Evolutionary conservation across 2,113 vertebrate species (phyloP), one percentile per base, ranked within the genome.

Genomic region (Benitochromis conjunctus): DNA sequence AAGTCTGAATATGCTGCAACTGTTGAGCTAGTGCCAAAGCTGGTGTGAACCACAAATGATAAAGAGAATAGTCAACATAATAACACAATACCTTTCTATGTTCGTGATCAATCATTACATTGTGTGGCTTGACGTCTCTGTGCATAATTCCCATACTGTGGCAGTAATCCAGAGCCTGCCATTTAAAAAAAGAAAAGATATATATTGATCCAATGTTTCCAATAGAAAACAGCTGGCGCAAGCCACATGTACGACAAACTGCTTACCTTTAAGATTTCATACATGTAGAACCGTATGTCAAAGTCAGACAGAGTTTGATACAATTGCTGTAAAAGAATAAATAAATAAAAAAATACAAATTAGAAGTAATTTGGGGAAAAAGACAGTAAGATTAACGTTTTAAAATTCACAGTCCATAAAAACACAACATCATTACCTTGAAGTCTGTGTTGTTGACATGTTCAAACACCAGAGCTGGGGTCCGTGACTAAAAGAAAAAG

Each of bases 121-220:
- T 97, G 96, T 97, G 97, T 64, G 97, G 97, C 86, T 97, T 97
- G 83, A 97, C 97, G 51, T 97, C 97, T 87, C 97, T 97, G 90
- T 97, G 97, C 97, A 97, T 97, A 82, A 97, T 97, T 3, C 97
- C 97, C 97, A 97, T 97, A 86, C 97, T 97, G 94, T 97, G 97
- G 86, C 97, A 97, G 88, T 95, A 95, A 92, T 95, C 95, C 93
- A 95, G 91, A 82, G 95, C 96, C 96, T 96, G 69, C 3, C 12
- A 26, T 9, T 34, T 9, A 53, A 77, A 69, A 24, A 43, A 4
- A 78, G 6, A 6, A 18, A 26, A 53, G 24, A 71, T 21, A 6
- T 9, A 80, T 3, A 9, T n/a, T 60, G 31, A 21, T 19, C 66
- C 5, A 12, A 29, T 5, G 1, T 58, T 29, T 5, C 29, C 6